These are phyloP conservation scores for Pherbina coryleti DNA, from an alignment of 2,888 invertebrate species.

Conservation along the genomic window DNA sequence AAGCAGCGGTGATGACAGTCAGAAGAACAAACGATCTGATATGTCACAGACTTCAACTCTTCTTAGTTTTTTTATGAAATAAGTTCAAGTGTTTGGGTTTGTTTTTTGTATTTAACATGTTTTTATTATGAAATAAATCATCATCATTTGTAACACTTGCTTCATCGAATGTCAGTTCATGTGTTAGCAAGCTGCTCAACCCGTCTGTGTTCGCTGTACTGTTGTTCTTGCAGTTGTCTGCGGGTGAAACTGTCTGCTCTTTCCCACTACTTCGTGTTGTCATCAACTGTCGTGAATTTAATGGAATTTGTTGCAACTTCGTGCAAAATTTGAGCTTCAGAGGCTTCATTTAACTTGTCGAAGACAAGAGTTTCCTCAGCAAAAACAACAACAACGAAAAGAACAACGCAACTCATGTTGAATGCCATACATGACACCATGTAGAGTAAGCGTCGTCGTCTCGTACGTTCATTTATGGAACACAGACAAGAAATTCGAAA, in stretches of 20 bases:
- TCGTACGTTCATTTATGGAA: background rate
- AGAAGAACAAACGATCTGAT: too few relatives aligned
- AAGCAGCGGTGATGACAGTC: too few relatives aligned
- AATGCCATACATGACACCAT: background rate
- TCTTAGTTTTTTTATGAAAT: too few relatives aligned
- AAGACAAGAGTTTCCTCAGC: background rate
- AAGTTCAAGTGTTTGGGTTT: too few relatives aligned
- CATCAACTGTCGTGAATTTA: background rate
- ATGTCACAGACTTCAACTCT: too few relatives aligned
- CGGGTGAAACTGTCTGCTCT: background rate
- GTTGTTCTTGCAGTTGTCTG: background rate
- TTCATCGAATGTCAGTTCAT: too few relatives aligned
- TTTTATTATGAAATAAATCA: too few relatives aligned
- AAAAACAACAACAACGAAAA: background rate
- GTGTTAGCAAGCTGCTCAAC: too few relatives aligned
- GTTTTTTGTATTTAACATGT: too few relatives aligned
- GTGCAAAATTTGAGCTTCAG: constrained; percentile 1
- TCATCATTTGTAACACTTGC: too few relatives aligned
- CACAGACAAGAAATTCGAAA: background rate
- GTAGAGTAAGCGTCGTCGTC: background rate
- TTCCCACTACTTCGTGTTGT: background rate
- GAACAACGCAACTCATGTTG: background rate
- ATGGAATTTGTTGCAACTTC: constrained; percentile 12
- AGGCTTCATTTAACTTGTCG: constrained; percentile 12
- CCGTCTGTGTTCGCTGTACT: background rate